These are phyloP conservation scores for Melanotaenia maccullochi DNA, from an alignment of 2,797 vertebrate species.

Conservation along the genomic window DNA sequence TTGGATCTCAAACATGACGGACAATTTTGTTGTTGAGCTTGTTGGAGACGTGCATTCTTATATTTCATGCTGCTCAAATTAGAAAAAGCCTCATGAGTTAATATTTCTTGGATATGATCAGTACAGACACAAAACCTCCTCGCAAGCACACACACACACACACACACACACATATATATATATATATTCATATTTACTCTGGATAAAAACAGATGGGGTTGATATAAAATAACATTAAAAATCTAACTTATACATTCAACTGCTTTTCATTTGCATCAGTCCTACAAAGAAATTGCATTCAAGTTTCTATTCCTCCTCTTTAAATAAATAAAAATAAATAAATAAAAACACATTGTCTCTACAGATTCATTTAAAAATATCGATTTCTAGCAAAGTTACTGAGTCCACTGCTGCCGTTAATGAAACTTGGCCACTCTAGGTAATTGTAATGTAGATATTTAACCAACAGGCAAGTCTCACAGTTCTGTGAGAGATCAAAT, in stretches of 20 bases:
- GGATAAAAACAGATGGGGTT: too few species aligned
- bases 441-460: not conserved
- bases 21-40: slow-evolving; percentile 27
- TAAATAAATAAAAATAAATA: too few species aligned
- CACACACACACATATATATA: too few species aligned
- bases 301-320: too few species aligned
- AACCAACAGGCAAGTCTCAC: not conserved
- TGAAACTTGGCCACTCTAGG: slow-evolving; percentile 10
- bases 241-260: too few species aligned
- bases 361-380: slow-evolving; percentile 29
- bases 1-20: slow-evolving; percentile 17
- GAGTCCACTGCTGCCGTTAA: not conserved
- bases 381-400: not conserved
- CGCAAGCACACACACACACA: too few species aligned
- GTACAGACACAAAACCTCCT: not conserved
- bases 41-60: not conserved
- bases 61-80: not conserved
- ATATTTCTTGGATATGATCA: not conserved
- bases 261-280: too few species aligned
- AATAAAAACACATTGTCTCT: slow-evolving; percentile 27
- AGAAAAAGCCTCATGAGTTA: too few species aligned
- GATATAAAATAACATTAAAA: too few species aligned
- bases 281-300: too few species aligned
- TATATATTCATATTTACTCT: too few species aligned
- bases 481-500: not conserved